phyloP scores from a whole-genome alignment of 2,888 invertebrate species.

The Hipparchia sbordonii region DNA sequence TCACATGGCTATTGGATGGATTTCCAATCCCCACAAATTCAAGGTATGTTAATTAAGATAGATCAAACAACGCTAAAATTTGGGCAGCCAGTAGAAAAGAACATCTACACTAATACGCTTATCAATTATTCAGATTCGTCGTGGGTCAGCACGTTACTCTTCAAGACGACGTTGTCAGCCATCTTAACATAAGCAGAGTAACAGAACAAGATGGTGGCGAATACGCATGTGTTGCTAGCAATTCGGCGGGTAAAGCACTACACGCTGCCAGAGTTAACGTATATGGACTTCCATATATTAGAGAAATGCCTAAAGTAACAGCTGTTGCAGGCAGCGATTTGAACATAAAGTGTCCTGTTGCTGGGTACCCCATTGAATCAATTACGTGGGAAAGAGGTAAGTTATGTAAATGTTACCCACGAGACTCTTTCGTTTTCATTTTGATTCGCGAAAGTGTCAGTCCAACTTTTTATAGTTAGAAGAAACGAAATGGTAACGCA shows the following conservation, averaged over 20 bases:
- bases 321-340: constrained; percentile 93
- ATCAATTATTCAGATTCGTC: constrained; percentile 85
- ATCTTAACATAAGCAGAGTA: constrained; percentile 94
- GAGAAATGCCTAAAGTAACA: constrained; percentile 94
- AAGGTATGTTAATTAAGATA: constrained; percentile 68
- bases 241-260: constrained; percentile 90
- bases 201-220: constrained; percentile 96
- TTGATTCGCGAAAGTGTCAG: not conserved
- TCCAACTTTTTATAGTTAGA: not conserved
- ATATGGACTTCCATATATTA: constrained; percentile 92
- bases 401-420: constrained; percentile 41
- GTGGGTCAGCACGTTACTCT: constrained; percentile 96
- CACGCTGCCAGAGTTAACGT: constrained; percentile 94
- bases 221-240: constrained; percentile 92
- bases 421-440: too few species aligned
- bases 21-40: constrained; percentile 91
- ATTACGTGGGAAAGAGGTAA: constrained; percentile 95
- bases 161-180: constrained; percentile 96
- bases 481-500: not conserved
- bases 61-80: not conserved
- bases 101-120: not conserved
- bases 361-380: constrained; percentile 93
- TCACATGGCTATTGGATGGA: constrained; percentile 95
- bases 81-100: not conserved
- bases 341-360: constrained; percentile 94